Evolutionary conservation across 2,797 vertebrate genomes (phyloP).

Genomic region (Dallia pectoralis): DNA sequence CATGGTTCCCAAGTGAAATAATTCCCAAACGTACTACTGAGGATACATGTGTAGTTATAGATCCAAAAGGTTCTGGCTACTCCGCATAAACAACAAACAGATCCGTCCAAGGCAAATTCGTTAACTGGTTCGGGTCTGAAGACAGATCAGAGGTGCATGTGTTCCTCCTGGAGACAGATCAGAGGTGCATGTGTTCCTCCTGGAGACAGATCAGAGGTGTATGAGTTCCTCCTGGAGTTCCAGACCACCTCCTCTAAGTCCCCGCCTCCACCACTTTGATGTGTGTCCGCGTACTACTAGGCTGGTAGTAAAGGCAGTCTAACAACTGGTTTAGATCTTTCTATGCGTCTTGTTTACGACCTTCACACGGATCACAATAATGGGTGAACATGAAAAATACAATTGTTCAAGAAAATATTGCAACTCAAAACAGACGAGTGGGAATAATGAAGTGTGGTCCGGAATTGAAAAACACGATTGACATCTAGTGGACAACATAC

Average conservation of each 20-base stretch:
- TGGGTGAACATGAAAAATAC: background rate
- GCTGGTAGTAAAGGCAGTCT: background rate
- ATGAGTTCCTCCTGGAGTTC: background rate
- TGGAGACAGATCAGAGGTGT: too few species aligned
- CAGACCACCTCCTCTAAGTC: background rate
- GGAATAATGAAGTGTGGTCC: background rate
- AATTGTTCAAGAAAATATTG: background rate
- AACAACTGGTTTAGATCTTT: background rate
- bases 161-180: background rate
- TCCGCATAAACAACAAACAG: background rate
- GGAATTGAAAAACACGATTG: background rate
- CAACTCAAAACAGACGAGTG: background rate
- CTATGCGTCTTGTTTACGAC: background rate
- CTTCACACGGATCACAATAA: background rate
- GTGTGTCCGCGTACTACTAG: background rate
- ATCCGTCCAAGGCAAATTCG: background rate
- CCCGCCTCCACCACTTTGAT: background rate
- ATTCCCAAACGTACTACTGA: background rate
- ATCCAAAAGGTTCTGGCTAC: background rate
- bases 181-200: background rate
- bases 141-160: background rate
- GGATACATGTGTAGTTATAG: background rate
- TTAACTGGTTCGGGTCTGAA: background rate
- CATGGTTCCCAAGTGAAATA: conserved; percentile 29
- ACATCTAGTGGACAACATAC: conserved; percentile 4